Conservation (phyloP, 2,888 invertebrate species). For the Phasia obesa region DNA sequence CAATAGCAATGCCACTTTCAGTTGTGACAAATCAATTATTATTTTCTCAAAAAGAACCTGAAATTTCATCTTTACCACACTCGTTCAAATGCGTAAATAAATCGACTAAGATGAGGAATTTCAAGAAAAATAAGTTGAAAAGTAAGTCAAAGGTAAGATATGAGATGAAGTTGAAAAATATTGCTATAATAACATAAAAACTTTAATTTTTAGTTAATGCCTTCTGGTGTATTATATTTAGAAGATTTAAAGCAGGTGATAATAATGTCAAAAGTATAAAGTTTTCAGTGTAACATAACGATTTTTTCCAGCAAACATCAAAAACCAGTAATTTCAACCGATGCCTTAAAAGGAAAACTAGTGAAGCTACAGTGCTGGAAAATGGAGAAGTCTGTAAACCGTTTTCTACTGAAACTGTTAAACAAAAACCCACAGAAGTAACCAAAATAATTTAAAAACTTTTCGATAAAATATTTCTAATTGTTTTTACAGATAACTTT, state of each 20-base stretch:
- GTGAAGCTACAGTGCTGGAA: neutral
- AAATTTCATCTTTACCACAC: too few species aligned
- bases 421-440: too few species aligned
- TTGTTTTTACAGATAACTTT: slow-evolving; percentile 23
- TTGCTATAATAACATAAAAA: neutral
- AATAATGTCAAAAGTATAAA: neutral
- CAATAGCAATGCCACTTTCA: neutral
- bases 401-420: too few species aligned
- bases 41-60: neutral
- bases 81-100: too few species aligned
- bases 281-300: too few species aligned
- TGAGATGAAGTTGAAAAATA: neutral
- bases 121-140: neutral
- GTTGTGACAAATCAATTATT: neutral
- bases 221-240: neutral
- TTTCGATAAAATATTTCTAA: neutral
- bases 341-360: neutral
- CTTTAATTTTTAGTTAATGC: neutral
- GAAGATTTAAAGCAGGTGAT: neutral
- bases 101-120: neutral
- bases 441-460: neutral
- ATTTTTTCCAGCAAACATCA: slow-evolving; percentile 17
- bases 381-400: neutral
- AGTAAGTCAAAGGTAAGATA: neutral
- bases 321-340: slow-evolving; percentile 20